Conservation (phyloP, 2,888 invertebrate species). For the Atherix ibis region DNA sequence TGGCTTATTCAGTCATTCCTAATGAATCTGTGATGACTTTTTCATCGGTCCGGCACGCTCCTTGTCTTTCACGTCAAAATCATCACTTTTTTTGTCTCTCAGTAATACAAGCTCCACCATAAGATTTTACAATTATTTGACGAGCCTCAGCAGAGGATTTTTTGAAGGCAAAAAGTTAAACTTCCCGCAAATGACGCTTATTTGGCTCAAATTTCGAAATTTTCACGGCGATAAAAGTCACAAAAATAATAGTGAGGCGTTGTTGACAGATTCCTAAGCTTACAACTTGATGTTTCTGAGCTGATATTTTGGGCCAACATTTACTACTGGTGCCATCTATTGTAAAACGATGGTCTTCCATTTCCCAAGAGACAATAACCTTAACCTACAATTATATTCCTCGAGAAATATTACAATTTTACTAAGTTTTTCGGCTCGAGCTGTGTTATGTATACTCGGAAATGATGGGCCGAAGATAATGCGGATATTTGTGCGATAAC, state of each 20-base stretch:
- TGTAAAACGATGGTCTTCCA: background rate
- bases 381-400: no score
- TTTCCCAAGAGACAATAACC: no score
- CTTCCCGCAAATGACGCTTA: slow-evolving; percentile 3
- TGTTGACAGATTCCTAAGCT: background rate
- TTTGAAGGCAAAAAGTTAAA: slow-evolving; percentile 1
- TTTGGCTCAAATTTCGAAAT: background rate
- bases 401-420: no score
- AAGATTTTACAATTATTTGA: background rate
- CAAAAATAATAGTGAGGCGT: background rate
- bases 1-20: no score
- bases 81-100: background rate
- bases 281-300: background rate
- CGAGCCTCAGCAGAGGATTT: background rate
- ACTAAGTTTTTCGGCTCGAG: no score
- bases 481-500: no score
- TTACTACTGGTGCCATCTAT: background rate
- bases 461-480: no score
- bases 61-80: background rate
- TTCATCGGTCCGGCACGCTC: background rate
- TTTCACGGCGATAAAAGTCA: background rate
- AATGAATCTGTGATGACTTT: no score
- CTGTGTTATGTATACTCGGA: no score
- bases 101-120: background rate
- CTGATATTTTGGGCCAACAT: background rate